phyloP scores from a whole-genome alignment of 2,113 vertebrate genomes.

The Neoarius graeffei region DNA sequence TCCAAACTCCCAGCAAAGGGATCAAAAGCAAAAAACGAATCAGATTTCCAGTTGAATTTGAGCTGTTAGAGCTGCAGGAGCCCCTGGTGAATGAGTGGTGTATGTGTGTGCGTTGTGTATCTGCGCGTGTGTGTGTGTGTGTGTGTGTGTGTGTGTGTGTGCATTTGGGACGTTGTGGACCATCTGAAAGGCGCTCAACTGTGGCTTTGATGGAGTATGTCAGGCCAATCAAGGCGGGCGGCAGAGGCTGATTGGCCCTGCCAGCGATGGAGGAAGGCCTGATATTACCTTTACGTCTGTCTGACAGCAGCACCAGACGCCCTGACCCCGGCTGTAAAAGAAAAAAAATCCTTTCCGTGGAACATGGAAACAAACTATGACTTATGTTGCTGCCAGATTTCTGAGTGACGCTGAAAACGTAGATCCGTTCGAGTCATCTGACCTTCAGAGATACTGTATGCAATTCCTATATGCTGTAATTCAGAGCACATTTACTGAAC shows the following conservation, averaged over 20 bases:
- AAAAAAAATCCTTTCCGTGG: slow-evolving; percentile 16
- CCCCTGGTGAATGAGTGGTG: slow-evolving; percentile 12
- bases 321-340: slow-evolving; percentile 41
- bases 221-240: slow-evolving; percentile 77
- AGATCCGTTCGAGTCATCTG: not conserved
- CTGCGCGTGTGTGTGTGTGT: not conserved
- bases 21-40: slow-evolving; percentile 25
- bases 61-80: slow-evolving; percentile 24
- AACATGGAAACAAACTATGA: slow-evolving; percentile 34
- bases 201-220: slow-evolving; percentile 78
- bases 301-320: slow-evolving; percentile 67
- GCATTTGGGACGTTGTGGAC: slow-evolving; percentile 58
- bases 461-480: not conserved
- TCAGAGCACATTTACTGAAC: not conserved
- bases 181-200: slow-evolving; percentile 61
- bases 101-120: slow-evolving; percentile 7
- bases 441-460: not conserved
- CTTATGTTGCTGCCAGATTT: slow-evolving; percentile 18
- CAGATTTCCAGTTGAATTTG: slow-evolving; percentile 41
- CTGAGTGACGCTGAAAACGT: slow-evolving; percentile 1
- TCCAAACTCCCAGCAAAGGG: slow-evolving; percentile 31
- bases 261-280: slow-evolving; percentile 69
- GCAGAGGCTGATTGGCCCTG: slow-evolving; percentile 76
- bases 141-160: slow-evolving; percentile 9
- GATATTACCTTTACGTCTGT: slow-evolving; percentile 73